Evolutionary conservation across 2,113 vertebrate species (phyloP).

Genomic region (Burhinus bistriatus): DNA sequence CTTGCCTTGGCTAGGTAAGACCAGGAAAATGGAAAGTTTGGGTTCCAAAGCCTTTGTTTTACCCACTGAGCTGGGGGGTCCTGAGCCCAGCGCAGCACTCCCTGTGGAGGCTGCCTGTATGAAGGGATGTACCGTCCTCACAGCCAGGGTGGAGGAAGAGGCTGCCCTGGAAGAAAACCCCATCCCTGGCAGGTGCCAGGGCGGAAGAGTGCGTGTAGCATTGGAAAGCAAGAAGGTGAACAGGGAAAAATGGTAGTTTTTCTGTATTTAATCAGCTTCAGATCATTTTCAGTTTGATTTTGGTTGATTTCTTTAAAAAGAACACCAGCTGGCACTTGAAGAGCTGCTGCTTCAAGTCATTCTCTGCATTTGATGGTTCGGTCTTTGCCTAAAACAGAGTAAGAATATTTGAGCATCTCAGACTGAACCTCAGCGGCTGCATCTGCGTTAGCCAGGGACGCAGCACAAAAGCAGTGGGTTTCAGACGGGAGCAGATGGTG

Average conservation of each 20-base stretch:
- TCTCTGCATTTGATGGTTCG: neutral
- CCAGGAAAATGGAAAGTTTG: no score
- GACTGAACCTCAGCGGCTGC: rapidly evolving
- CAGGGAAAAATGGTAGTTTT: rapidly evolving
- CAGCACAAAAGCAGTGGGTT: rapidly evolving
- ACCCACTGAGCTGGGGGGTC: neutral
- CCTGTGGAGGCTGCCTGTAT: rapidly evolving
- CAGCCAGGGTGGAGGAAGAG: rapidly evolving
- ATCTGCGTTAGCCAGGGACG: rapidly evolving
- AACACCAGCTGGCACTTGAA: neutral
- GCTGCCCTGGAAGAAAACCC: neutral
- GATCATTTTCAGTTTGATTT: neutral
- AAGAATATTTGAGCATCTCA: rapidly evolving
- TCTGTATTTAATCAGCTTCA: neutral
- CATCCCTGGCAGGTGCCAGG: neutral
- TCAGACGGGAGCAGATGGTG: neutral
- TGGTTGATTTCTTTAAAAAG: neutral
- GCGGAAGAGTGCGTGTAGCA: rapidly evolving
- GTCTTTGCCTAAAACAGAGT: neutral
- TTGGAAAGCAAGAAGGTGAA: neutral
- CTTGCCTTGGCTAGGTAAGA: neutral
- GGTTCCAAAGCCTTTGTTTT: neutral
- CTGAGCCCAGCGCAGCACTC: neutral
- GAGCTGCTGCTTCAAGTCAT: neutral
- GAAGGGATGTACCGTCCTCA: rapidly evolving